Evolutionary conservation across 2,888 invertebrate species (phyloP).

Genomic region (Aporophyla nigra): DNA sequence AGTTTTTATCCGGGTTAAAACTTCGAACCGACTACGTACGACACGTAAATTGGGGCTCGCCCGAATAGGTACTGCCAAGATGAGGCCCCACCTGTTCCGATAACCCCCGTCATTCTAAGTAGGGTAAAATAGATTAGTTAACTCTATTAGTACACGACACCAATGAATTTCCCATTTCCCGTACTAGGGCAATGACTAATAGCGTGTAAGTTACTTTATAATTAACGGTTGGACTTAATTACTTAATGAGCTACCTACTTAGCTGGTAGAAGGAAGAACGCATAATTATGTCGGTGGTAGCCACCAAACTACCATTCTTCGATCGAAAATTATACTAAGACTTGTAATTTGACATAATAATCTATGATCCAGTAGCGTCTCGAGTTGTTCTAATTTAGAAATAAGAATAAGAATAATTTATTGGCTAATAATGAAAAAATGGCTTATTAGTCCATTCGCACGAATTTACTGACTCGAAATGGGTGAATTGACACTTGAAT

Average conservation of each 20-base stretch:
- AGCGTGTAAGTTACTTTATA: conserved; percentile 15
- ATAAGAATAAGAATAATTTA: no score
- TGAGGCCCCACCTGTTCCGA: no score
- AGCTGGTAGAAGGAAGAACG: conserved; percentile 1
- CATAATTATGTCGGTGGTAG: not conserved
- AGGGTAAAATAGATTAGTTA: not conserved
- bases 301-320: not conserved
- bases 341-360: not conserved
- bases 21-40: no score
- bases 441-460: no score
- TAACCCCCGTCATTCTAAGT: not conserved
- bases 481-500: no score
- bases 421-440: no score
- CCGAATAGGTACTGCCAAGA: no score
- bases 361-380: not conserved
- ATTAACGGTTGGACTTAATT: conserved; percentile 50
- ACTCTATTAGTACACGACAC: not conserved
- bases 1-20: no score
- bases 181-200: conserved; percentile 23
- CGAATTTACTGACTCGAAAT: no score
- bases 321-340: not conserved
- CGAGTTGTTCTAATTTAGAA: no score
- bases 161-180: conserved; percentile 24
- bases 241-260: conserved; percentile 36
- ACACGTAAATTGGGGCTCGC: no score